A percentile compares a stretch with the other conserved stretches of the same genome.
phyloP scores from a whole-genome alignment of 1,140 invertebrate genomes.

The Yoshiicerus persimilis region DNA sequence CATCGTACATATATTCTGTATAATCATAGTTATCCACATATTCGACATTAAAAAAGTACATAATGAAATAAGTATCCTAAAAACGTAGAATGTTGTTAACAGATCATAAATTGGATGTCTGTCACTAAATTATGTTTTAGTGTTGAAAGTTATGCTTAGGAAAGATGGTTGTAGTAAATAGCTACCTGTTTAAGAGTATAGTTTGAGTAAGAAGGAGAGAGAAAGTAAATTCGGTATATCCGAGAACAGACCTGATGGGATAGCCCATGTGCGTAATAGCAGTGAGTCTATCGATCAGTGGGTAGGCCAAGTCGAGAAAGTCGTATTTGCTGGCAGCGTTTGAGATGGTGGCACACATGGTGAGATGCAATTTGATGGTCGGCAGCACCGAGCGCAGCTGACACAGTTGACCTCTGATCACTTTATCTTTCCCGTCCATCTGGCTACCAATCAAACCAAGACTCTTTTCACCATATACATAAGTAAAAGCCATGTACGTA shows the following conservation, averaged over 20 bases:
- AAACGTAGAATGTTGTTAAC: too few species aligned
- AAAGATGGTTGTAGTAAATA: too few species aligned
- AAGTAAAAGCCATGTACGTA: neutral
- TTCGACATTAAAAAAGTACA: too few species aligned
- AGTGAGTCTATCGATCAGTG: constrained; percentile 65
- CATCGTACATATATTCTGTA: too few species aligned
- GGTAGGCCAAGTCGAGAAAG: constrained; percentile 68
- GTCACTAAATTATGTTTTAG: too few species aligned
- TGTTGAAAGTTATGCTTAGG: too few species aligned
- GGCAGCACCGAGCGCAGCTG: constrained; percentile 64
- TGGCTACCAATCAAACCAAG: constrained; percentile 52
- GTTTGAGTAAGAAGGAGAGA: neutral
- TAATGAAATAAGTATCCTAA: too few species aligned
- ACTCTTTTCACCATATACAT: constrained; percentile 1
- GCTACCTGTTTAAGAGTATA: too few species aligned
- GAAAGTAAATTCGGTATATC: neutral
- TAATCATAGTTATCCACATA: too few species aligned
- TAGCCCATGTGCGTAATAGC: constrained; percentile 68
- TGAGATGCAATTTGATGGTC: constrained; percentile 66
- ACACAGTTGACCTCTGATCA: constrained; percentile 63
- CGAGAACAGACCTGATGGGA: constrained; percentile 59
- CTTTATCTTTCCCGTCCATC: constrained; percentile 67
- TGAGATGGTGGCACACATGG: constrained; percentile 68
- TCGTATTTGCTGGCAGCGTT: constrained; percentile 70
- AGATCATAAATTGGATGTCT: too few species aligned